These are phyloP conservation scores for Syngnathoides biaculeatus DNA, from an alignment of 2,113 vertebrate genomes.

Conservation along the genomic window DNA sequence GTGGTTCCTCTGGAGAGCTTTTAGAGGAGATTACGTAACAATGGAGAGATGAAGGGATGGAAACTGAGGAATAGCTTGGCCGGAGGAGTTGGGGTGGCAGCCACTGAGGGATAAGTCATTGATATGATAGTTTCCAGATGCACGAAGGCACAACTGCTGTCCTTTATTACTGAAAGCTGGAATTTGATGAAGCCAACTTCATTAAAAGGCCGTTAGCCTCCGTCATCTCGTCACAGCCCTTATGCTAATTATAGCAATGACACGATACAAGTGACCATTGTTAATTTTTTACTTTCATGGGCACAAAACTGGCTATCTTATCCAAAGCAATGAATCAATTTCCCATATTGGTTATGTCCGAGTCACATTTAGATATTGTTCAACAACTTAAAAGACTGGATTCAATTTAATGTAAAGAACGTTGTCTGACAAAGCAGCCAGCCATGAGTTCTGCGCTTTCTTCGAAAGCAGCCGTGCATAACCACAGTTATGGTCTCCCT, in stretches of 20 bases:
- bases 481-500: no score
- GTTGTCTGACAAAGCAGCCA: slow-evolving; percentile 15
- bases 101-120: slow-evolving; percentile 36
- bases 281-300: background rate
- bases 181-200: slow-evolving; percentile 45
- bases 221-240: slow-evolving; percentile 7
- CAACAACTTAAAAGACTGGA: background rate
- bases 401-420: background rate
- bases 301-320: background rate
- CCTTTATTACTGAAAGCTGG: slow-evolving; percentile 43
- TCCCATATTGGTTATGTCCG: background rate
- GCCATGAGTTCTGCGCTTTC: slow-evolving; percentile 8
- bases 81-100: slow-evolving; percentile 27
- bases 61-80: slow-evolving; percentile 40
- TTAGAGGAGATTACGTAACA: slow-evolving; percentile 69
- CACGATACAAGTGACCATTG: background rate
- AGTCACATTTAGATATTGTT: no score
- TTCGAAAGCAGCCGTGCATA: no score
- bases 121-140: slow-evolving; percentile 74
- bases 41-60: slow-evolving; percentile 60
- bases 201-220: slow-evolving; percentile 42
- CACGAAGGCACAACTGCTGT: slow-evolving; percentile 57
- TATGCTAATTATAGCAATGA: slow-evolving; percentile 15
- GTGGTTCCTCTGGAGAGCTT: slow-evolving; percentile 56
- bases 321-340: slow-evolving; percentile 9